Evolutionary conservation across 2,888 invertebrate species (phyloP).

Genomic region (Drosophila fulvimacula): DNA sequence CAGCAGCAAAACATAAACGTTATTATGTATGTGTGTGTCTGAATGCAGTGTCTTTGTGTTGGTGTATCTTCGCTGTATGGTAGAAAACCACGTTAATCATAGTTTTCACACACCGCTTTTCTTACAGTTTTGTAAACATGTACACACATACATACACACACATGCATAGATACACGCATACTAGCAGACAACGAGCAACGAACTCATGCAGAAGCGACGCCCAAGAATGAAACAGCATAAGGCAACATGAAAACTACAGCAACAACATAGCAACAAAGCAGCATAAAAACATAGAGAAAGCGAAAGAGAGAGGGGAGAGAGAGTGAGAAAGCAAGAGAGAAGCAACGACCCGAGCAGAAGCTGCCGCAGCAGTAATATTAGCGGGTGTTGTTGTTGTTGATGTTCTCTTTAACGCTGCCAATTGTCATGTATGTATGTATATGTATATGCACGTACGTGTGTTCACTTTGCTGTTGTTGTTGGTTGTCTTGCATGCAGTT

Average conservation of each 20-base stretch:
- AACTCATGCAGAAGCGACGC: constrained; percentile 75
- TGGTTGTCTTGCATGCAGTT: constrained; percentile 26
- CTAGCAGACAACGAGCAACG: constrained; percentile 67
- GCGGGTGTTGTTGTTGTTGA: constrained; percentile 60
- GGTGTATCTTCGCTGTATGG: constrained; percentile 38
- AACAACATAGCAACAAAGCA: constrained; percentile 52
- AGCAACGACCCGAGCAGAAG: constrained; percentile 61
- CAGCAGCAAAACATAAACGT: constrained; percentile 34
- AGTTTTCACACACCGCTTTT: constrained; percentile 76
- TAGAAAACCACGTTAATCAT: constrained; percentile 64
- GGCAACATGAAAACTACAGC: constrained; percentile 73
- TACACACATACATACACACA: constrained; percentile 41
- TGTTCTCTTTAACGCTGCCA: constrained; percentile 41
- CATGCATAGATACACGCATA: constrained; percentile 9
- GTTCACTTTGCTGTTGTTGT: constrained; percentile 39
- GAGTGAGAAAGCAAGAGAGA: constrained; percentile 36
- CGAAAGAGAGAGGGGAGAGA: constrained; percentile 20
- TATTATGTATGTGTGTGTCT: constrained; percentile 15
- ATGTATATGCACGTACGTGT: too few species aligned
- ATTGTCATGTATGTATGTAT: constrained; percentile 73
- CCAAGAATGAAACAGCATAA: constrained; percentile 75
- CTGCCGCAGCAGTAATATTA: constrained; percentile 57
- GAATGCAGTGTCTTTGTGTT: constrained; percentile 30
- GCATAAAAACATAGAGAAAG: constrained; percentile 53
- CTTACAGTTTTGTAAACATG: constrained; percentile 78